A percentile compares a stretch with the other conserved stretches of the same genome.
Evolutionary conservation across 2,797 vertebrate genomes (phyloP).

Genomic region (Melanotaenia nigrans): DNA sequence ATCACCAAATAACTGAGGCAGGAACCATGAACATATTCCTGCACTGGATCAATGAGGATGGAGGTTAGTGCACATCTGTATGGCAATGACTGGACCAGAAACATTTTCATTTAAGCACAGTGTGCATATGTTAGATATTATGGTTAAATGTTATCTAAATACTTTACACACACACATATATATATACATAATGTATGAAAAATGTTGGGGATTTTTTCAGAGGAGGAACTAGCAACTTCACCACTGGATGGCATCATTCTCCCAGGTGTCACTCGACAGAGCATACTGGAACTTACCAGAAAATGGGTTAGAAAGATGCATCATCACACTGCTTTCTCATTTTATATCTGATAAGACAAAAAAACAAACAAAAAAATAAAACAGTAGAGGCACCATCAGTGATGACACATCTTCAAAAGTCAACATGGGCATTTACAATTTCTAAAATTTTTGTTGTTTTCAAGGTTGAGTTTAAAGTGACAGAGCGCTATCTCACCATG

Average conservation of each 20-base stretch:
- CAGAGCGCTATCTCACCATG: constrained; percentile 90
- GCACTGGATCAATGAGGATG: constrained; percentile 91
- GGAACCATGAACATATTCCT: constrained; percentile 95
- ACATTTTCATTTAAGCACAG: background rate
- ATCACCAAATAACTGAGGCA: constrained; percentile 91
- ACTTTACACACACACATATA: too few species aligned
- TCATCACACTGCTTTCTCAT: background rate
- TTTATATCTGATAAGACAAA: background rate
- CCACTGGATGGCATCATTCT: constrained; percentile 93
- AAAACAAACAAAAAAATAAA: too few species aligned
- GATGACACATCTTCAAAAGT: background rate
- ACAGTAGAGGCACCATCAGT: too few species aligned
- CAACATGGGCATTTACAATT: background rate
- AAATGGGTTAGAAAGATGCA: constrained; percentile 83
- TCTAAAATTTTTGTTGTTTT: background rate
- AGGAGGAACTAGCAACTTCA: constrained; percentile 90
- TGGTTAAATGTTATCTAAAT: too few species aligned
- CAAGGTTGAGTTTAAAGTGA: constrained; percentile 89
- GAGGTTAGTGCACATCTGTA: constrained; percentile 78
- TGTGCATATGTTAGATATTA: too few species aligned
- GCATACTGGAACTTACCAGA: constrained; percentile 87
- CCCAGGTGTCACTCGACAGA: constrained; percentile 86
- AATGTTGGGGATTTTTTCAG: constrained; percentile 64
- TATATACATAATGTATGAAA: background rate
- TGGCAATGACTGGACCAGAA: background rate